Conservation (phyloP, 2,888 invertebrate genomes). For the Leucoma salicis region DNA sequence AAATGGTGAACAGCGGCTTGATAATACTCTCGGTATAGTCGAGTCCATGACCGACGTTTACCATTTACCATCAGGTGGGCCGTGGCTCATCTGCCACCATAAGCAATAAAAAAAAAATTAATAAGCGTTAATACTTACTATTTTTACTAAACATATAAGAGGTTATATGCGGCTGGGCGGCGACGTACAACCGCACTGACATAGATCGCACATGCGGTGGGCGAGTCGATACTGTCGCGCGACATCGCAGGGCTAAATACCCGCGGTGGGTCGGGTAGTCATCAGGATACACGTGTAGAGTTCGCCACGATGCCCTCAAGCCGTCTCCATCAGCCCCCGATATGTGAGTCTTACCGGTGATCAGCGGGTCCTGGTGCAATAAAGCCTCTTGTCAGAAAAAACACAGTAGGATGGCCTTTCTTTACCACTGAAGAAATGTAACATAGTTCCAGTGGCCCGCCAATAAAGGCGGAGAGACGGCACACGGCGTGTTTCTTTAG, state of each 20-base stretch:
- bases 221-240: slow-evolving; percentile 60
- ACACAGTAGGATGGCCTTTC: no score
- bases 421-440: no score
- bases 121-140: slow-evolving; percentile 54
- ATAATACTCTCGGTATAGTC: no score
- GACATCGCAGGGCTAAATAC: slow-evolving; percentile 65
- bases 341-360: slow-evolving; percentile 63
- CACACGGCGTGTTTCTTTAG: no score
- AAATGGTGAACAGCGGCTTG: no score
- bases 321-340: slow-evolving; percentile 72
- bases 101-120: background rate
- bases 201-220: slow-evolving; percentile 66
- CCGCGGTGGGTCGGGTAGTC: slow-evolving; percentile 71
- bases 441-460: no score
- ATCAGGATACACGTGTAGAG: slow-evolving; percentile 67
- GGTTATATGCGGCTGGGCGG: slow-evolving; percentile 69
- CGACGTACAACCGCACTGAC: slow-evolving; percentile 72
- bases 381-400: no score
- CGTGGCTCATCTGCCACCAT: no score
- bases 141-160: slow-evolving; percentile 78
- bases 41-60: no score
- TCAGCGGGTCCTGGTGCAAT: slow-evolving; percentile 68
- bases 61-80: no score
- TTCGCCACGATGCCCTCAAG: slow-evolving; percentile 69
- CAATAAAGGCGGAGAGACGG: no score